Conservation (phyloP, 1,140 invertebrate genomes). For the Dysdera silvatica region DNA sequence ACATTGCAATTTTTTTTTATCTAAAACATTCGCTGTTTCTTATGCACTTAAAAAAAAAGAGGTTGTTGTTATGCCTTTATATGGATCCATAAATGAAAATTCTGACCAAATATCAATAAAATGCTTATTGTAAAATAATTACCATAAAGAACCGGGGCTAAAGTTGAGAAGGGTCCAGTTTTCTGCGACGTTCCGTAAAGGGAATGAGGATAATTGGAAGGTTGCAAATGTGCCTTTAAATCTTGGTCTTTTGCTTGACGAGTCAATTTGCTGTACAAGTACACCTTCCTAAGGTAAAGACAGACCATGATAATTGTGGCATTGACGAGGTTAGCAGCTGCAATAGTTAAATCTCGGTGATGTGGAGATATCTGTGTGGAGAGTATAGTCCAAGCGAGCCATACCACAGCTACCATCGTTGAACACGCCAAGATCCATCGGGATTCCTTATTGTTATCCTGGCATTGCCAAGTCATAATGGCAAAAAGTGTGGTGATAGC, state of each 20-base stretch:
- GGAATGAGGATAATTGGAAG: conserved; percentile 15
- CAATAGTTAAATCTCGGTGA: conserved; percentile 41
- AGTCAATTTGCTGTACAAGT: conserved; percentile 39
- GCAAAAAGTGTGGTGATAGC: conserved; percentile 44
- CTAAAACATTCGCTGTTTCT: too few species aligned
- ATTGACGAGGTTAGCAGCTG: conserved; percentile 42
- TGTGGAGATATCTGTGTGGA: conserved; percentile 40
- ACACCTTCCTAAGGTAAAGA: conserved; percentile 44
- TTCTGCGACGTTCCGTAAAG: conserved; percentile 28
- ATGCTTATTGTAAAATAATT: neutral
- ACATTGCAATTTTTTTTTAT: too few species aligned
- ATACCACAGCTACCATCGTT: conserved; percentile 41
- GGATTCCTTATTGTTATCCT: conserved; percentile 43
- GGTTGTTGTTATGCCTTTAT: too few species aligned
- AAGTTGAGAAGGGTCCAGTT: conserved; percentile 13
- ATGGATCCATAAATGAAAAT: neutral
- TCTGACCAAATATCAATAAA: neutral
- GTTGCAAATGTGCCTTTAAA: conserved; percentile 24
- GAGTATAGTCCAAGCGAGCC: conserved; percentile 47
- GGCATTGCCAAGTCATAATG: conserved; percentile 43
- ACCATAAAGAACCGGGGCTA: conserved; percentile 29
- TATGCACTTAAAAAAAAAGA: too few species aligned
- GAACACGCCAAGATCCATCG: conserved; percentile 47
- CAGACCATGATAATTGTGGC: conserved; percentile 41
- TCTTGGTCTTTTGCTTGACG: conserved; percentile 27